These are phyloP conservation scores for Tiaroga cobitis DNA, from an alignment of 2,797 vertebrate genomes.

Conservation along the genomic window DNA sequence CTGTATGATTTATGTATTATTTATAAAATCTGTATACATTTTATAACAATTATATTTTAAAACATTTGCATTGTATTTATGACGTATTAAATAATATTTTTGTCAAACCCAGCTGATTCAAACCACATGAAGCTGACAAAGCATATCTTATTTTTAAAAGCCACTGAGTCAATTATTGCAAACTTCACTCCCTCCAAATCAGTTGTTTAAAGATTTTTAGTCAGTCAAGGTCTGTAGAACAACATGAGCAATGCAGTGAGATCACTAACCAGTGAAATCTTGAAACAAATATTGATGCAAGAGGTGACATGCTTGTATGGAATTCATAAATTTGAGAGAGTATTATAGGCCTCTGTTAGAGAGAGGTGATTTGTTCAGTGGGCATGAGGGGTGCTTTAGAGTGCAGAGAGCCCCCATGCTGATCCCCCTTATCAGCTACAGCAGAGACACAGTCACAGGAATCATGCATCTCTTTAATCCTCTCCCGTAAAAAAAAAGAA, in stretches of 20 bases:
- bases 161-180: background rate
- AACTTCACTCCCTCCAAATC: background rate
- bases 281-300: constrained; percentile 10
- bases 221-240: background rate
- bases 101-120: background rate
- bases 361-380: constrained; percentile 26
- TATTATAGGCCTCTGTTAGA: background rate
- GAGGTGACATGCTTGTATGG: background rate
- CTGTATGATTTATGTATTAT: too few relatives aligned
- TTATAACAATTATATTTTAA: background rate
- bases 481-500: background rate
- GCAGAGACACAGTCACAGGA: constrained; percentile 46
- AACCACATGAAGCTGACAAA: background rate
- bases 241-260: background rate
- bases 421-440: constrained; percentile 49
- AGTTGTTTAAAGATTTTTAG: constrained; percentile 11
- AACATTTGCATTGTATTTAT: background rate
- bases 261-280: background rate
- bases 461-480: constrained; percentile 39
- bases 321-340: background rate
- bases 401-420: constrained; percentile 12
- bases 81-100: background rate
- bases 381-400: background rate
- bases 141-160: background rate
- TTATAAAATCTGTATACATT: background rate